Evolutionary conservation across 2,113 vertebrate species (phyloP).

Genomic region (Alosa alosa): DNA sequence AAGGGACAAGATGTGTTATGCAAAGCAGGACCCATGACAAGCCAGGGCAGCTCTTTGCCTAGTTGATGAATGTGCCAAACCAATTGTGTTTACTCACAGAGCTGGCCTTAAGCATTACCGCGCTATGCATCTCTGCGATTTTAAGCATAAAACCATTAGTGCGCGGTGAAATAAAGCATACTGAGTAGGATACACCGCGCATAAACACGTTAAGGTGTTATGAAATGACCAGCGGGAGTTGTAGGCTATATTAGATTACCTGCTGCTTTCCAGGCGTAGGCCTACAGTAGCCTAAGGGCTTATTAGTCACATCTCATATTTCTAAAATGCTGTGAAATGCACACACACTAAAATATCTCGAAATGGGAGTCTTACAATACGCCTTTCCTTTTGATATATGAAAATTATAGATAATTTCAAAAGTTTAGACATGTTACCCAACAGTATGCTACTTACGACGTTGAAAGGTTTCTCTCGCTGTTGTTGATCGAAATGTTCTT

Average conservation of each 20-base stretch:
- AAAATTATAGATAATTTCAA: no score
- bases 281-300: not conserved
- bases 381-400: no score
- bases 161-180: slow-evolving; percentile 58
- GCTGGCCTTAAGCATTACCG: not conserved
- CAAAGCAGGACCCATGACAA: not conserved
- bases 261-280: not conserved
- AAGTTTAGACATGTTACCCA: no score
- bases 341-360: no score
- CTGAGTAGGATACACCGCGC: slow-evolving; percentile 58
- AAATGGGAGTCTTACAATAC: no score
- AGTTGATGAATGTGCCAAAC: not conserved
- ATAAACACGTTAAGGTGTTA: slow-evolving; percentile 65
- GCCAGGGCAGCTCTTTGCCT: not conserved
- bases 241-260: slow-evolving; percentile 47
- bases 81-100: slow-evolving; percentile 26
- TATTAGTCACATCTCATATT: not conserved
- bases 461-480: no score
- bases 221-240: slow-evolving; percentile 65
- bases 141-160: slow-evolving; percentile 51
- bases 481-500: not conserved
- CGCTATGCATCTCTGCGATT: slow-evolving; percentile 31
- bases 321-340: not conserved
- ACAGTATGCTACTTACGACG: no score
- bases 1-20: not conserved